Evolutionary conservation across 2,888 invertebrate genomes (phyloP).

Genomic region (Ophion ventricosus): DNA sequence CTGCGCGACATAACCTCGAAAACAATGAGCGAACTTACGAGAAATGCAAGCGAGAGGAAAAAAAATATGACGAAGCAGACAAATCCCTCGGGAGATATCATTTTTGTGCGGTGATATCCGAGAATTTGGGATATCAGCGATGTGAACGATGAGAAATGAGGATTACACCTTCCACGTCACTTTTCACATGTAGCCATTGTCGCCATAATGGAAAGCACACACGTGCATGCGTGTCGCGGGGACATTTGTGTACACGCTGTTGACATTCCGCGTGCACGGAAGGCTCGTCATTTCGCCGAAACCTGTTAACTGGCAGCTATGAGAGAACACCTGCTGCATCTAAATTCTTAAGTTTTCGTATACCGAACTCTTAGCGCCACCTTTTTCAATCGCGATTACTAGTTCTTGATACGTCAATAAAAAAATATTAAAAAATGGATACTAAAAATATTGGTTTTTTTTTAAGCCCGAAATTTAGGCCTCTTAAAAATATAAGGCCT

Average conservation of each 20-base stretch:
- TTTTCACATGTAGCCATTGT: conserved; percentile 52
- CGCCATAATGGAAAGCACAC: conserved; percentile 36
- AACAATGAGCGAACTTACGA: conserved; percentile 60
- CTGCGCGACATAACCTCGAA: conserved; percentile 60
- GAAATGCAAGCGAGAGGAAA: conserved; percentile 41
- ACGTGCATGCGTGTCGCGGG: neutral
- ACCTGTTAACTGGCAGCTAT: neutral
- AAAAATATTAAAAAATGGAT: too few relatives aligned
- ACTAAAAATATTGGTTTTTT: too few relatives aligned
- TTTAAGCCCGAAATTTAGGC: too few relatives aligned
- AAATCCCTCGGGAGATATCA: conserved; percentile 65
- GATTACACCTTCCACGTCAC: conserved; percentile 70
- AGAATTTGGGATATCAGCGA: conserved; percentile 24
- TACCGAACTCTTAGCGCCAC: too few relatives aligned
- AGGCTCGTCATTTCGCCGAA: neutral
- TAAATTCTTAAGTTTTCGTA: neutral
- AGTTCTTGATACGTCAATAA: neutral
- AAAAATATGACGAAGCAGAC: conserved; percentile 50
- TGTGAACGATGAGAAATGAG: conserved; percentile 30
- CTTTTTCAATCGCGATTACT: neutral
- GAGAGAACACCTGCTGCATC: neutral
- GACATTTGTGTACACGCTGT: conserved; percentile 31
- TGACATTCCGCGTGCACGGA: conserved; percentile 13
- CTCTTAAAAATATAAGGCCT: too few relatives aligned
- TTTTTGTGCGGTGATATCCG: conserved; percentile 45